These are phyloP conservation scores for Mayetiola destructor DNA, from an alignment of 2,888 invertebrate genomes.

Conservation along the genomic window DNA sequence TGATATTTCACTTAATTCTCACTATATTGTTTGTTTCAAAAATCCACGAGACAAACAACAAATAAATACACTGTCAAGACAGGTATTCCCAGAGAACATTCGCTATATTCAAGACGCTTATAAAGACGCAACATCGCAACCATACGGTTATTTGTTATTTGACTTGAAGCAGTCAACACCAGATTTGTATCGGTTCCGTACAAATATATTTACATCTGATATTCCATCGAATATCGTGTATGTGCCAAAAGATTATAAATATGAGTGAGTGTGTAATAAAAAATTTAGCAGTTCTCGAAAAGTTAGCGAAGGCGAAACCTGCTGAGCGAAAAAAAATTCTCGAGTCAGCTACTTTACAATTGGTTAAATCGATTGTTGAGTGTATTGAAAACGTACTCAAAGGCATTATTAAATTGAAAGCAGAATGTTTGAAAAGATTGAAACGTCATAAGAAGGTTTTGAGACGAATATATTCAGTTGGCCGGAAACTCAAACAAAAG, in stretches of 20 bases:
- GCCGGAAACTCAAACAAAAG: not conserved
- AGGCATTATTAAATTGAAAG: not conserved
- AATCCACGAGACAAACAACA: not conserved
- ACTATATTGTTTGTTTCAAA: constrained; percentile 5
- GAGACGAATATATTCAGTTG: not conserved
- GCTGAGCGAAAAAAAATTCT: not conserved
- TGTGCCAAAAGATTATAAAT: not conserved
- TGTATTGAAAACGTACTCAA: constrained; percentile 9
- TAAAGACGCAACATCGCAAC: not conserved
- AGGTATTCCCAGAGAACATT: not conserved
- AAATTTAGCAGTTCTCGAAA: not conserved
- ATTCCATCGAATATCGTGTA: constrained; percentile 8
- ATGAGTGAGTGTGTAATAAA: constrained; percentile 2
- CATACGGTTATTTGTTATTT: constrained; percentile 10
- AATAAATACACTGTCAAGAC: not conserved
- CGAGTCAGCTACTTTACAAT: not conserved
- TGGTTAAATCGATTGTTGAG: constrained; percentile 3
- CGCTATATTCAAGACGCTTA: not conserved
- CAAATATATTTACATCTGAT: not conserved
- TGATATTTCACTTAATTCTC: constrained; percentile 3
- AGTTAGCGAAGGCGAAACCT: not conserved
- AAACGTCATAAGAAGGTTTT: not conserved
- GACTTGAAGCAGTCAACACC: constrained; percentile 13
- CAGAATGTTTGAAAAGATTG: not conserved
- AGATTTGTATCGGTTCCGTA: not conserved